Evolutionary conservation across 2,797 vertebrate species (phyloP), one percentile per base, ranked within the genome.

Genomic region (Dallia pectoralis): DNA sequence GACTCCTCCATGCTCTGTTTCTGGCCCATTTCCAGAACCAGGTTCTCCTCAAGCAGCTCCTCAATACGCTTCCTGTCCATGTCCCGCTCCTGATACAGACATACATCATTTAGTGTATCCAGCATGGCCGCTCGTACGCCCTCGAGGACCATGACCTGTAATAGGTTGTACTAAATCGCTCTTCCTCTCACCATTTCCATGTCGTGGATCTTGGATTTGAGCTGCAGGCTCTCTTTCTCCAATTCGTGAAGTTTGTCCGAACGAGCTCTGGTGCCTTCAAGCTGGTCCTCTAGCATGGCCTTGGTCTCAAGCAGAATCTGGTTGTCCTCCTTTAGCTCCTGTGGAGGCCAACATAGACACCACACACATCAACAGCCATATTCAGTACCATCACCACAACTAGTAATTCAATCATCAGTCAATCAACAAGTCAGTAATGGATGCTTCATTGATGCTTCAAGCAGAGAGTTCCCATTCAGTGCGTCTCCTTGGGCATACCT

Each of bases 1-100:
- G 97, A 98, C 84, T 99, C 97, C 64, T 98, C 97, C 97, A 99
- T 99, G 82, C 97, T 99, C 87, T 98, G 97, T 75, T 98, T 99
- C 91, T 99, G 97, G 73, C 97, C 97, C 96, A 99, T 96, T 92
- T 98, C 97, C 11, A 99, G 89, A 48, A 94, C 93, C 86, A 99
- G 95, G 79, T 99, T 99, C 93, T 98, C 97, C 90, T 99, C 97
- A 93, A 98, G 82, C 73, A 99, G 91, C 85, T 99, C 97, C 81
- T 99, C 97, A 84, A 99, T 95, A 29, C 96, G 96, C 84, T 96
- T 99, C 76, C 97, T 94, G 82, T 98, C 97, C 90, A 96, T 88
- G 86, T 99, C 97, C 61, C 94, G 93, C 83, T 98, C 97, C 97
- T 99, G 77, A 61, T 30, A 77, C 4, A 72, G 1, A 59, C 4